These are phyloP conservation scores for Strigops habroptila DNA, from an alignment of 2,113 vertebrate species.

Conservation along the genomic window DNA sequence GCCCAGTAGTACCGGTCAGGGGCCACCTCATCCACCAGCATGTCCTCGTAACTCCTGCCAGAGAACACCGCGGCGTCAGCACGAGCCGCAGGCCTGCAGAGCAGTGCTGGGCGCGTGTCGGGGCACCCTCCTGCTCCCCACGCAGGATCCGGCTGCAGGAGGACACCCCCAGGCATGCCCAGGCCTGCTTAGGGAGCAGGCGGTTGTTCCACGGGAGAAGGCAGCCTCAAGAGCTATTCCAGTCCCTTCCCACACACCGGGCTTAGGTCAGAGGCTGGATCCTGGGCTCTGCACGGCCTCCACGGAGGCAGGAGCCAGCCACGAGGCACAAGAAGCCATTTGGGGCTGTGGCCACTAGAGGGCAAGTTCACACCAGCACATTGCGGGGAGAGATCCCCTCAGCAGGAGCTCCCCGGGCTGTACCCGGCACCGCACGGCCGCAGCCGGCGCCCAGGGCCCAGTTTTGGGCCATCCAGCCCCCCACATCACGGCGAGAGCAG, in stretches of 20 bases:
- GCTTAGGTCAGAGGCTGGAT: too few relatives aligned
- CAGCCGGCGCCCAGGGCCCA: rapidly evolving
- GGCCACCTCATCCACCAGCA: constrained; percentile 86
- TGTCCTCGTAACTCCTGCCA: constrained; percentile 88
- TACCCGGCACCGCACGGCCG: not conserved
- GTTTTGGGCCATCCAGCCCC: rapidly evolving
- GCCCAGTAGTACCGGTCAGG: constrained; percentile 90
- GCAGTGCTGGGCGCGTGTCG: not conserved
- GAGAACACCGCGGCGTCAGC: not conserved
- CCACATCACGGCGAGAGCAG: rapidly evolving
- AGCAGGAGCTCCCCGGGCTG: not conserved
- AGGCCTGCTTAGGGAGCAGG: not conserved
- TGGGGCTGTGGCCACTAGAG: not conserved
- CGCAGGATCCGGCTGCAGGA: not conserved
- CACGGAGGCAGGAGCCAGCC: rapidly evolving
- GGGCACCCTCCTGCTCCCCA: not conserved
- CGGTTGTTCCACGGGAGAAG: rapidly evolving
- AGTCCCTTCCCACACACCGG: not conserved
- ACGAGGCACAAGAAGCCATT: not conserved
- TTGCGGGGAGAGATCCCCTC: rapidly evolving
- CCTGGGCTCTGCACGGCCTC: rapidly evolving
- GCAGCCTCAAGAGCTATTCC: not conserved
- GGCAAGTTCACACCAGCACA: not conserved
- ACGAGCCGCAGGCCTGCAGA: rapidly evolving
- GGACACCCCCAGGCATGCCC: rapidly evolving